A percentile compares a stretch with the other conserved stretches of the same genome.
These are phyloP conservation scores for Neotragus pygmaeus DNA, from an alignment of 2,113 vertebrate genomes.

Conservation along the genomic window DNA sequence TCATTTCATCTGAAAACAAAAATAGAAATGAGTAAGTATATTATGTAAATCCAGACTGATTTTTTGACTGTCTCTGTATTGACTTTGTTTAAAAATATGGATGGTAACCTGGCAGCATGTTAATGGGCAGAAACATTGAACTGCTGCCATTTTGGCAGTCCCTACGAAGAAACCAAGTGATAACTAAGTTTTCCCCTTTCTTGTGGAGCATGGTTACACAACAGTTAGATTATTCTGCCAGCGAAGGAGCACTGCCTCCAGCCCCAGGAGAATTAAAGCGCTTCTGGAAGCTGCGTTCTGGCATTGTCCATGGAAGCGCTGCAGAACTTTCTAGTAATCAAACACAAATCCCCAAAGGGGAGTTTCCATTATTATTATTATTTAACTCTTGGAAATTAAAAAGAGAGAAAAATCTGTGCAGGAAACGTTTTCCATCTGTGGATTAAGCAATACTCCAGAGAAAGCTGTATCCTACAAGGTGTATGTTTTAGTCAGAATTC, in stretches of 20 bases:
- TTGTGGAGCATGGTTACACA: neutral
- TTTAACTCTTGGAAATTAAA: neutral
- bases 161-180: neutral
- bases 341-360: neutral
- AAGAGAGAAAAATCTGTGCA: neutral
- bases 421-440: neutral
- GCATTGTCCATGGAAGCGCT: neutral
- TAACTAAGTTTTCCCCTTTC: neutral
- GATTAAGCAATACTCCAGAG: neutral
- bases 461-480: neutral
- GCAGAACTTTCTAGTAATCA: constrained; percentile 20
- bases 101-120: constrained; percentile 24
- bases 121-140: neutral
- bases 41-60: constrained; percentile 55
- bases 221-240: neutral
- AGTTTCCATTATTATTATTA: neutral
- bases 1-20: constrained; percentile 53
- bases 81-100: constrained; percentile 57
- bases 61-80: constrained; percentile 42
- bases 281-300: neutral
- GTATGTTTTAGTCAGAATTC: neutral
- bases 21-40: constrained; percentile 53
- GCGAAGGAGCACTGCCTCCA: neutral
- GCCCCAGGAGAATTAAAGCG: neutral
- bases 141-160: constrained; percentile 13